These are phyloP conservation scores for Pteria penguin DNA, from an alignment of 2,888 invertebrate genomes.

Conservation along the genomic window DNA sequence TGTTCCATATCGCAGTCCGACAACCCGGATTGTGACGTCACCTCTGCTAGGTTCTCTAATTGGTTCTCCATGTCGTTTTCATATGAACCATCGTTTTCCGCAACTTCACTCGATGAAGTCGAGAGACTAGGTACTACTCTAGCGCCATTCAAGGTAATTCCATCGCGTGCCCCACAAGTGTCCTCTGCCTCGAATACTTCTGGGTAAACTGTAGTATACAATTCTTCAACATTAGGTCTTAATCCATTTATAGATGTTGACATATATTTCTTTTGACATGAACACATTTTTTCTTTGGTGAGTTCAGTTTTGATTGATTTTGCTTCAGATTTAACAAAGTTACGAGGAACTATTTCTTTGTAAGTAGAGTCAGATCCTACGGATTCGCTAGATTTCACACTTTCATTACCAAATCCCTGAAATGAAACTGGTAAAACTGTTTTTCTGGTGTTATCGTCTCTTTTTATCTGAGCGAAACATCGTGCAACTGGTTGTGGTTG, in stretches of 20 bases:
- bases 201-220: neutral
- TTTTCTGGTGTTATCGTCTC: neutral
- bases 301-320: neutral
- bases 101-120: neutral
- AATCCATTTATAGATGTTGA: neutral
- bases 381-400: neutral
- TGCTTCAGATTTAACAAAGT: neutral
- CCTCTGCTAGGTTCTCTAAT: conserved; percentile 36
- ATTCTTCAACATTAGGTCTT: neutral
- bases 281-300: neutral
- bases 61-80: conserved; percentile 32
- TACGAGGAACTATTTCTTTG: conserved; percentile 11
- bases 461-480: conserved; percentile 35
- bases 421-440: neutral
- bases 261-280: neutral
- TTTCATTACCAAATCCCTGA: neutral
- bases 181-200: neutral
- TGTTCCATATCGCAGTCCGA: conserved; percentile 33
- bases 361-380: neutral
- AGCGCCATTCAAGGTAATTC: too few relatives aligned
- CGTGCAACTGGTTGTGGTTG: neutral
- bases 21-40: conserved; percentile 8
- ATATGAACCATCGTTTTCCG: conserved; percentile 24
- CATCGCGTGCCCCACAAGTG: too few relatives aligned
- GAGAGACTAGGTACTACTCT: neutral